Evolutionary conservation across 2,888 invertebrate genomes (phyloP), one percentile per base, ranked within the genome.

Genomic region (Lepetodrilus schrolli): DNA sequence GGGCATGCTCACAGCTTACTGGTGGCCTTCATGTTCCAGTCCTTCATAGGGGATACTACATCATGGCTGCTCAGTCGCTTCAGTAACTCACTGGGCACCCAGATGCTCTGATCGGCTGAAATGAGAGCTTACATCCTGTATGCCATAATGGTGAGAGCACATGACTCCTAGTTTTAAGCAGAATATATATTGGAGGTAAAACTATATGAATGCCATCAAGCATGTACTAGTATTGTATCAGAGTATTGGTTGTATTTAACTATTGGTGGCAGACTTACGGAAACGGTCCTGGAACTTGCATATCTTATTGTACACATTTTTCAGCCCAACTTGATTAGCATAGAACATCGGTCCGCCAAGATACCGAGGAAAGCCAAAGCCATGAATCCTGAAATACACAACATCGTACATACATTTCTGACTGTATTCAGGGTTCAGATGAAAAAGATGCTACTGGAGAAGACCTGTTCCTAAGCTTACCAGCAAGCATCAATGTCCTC

Each of bases 301-400:
- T 34, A 89, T 82, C 72, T 82, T 82, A 7, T 86, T 83, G 76
- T 85, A 88, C 8, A 89, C 80, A 66, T 77, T 77, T 47, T 81
- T 79, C 69, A 88, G 78, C n/a, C 89, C 89, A 30, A 88, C 74
- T 73, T 83, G 80, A 66, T 80, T 86, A 66, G 89, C 89, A 74
- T 87, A 87, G 78, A 82, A 88, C 88, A 89, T 87, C 3, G 89
- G 89, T 20, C 89, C 89, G 8, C 89, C 89, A 43, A 80, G 75
- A 74, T 86, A 85, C 43, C 86, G 80, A 1, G 89, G 89, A 79
- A 83, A 89, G 7, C 83, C 82, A 69, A 86, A 88, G 17, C 88
- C 89, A 76, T 86, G 83, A 58, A 86, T 75, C 86, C 89, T 89
- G 76, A 13, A 77, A 65, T n/a, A n/a, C n/a, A n/a, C n/a, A n/a